These are phyloP conservation scores for Ips typographus DNA, from an alignment of 1,140 invertebrate genomes.

Conservation along the genomic window DNA sequence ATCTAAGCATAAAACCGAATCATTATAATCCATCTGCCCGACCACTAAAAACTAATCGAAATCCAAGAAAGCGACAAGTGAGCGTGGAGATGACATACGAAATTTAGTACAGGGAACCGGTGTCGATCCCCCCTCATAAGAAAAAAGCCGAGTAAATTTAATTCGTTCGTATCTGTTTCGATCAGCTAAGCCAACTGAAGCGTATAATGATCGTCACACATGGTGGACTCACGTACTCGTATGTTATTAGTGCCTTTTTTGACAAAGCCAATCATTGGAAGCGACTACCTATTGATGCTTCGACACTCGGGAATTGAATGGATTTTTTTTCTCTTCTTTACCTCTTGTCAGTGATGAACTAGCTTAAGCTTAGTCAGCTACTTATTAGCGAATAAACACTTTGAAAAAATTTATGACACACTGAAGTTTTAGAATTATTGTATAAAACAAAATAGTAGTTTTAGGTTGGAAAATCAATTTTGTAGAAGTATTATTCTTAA, in stretches of 20 bases:
- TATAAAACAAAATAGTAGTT: too few species aligned
- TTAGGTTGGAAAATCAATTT: too few species aligned
- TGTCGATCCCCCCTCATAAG: conserved; percentile 11
- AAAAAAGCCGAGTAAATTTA: conserved; percentile 30
- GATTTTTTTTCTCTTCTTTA: too few species aligned
- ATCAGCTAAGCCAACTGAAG: conserved; percentile 28
- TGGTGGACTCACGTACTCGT: conserved; percentile 33
- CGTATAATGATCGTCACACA: conserved; percentile 38
- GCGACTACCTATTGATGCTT: not conserved
- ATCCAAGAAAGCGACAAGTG: conserved; percentile 34
- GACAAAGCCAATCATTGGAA: conserved; percentile 18
- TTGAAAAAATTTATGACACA: too few species aligned
- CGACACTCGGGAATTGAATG: not conserved
- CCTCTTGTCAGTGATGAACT: too few species aligned
- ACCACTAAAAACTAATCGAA: conserved; percentile 34
- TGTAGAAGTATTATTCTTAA: too few species aligned
- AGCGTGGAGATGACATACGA: conserved; percentile 36
- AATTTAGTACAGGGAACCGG: conserved; percentile 30
- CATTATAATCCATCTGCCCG: conserved; percentile 33
- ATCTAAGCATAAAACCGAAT: conserved; percentile 35
- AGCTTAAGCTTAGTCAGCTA: too few species aligned
- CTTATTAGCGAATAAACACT: too few species aligned
- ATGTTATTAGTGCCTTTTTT: conserved; percentile 29
- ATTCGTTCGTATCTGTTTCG: conserved; percentile 34
- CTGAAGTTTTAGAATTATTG: too few species aligned